phyloP scores from a whole-genome alignment of 2,113 vertebrate species.

The Xerus inauris region DNA sequence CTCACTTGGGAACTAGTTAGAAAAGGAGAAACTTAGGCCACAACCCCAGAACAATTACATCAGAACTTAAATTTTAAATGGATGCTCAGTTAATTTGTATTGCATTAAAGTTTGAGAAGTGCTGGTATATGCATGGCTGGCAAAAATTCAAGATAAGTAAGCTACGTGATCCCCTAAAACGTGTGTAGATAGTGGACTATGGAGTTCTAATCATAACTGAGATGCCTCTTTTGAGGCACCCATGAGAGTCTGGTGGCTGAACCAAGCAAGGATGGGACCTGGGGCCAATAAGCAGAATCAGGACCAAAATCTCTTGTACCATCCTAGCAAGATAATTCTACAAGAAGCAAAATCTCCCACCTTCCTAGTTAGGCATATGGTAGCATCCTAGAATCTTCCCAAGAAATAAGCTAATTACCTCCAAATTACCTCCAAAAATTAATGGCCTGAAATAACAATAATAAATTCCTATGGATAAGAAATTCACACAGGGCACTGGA shows the following conservation, averaged over 20 bases:
- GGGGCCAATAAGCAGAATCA: background rate
- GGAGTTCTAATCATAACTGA: background rate
- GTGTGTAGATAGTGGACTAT: background rate
- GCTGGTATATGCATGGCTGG: background rate
- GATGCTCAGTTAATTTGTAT: background rate
- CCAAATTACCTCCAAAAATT: background rate
- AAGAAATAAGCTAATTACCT: background rate
- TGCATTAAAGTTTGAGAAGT: background rate
- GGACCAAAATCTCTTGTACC: background rate
- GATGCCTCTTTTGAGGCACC: background rate
- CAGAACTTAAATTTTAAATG: slow-evolving; percentile 22
- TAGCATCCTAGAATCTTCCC: background rate
- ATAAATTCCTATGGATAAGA: background rate
- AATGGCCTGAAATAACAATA: background rate
- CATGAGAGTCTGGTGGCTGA: background rate
- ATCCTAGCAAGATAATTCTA: background rate
- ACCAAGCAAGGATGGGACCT: background rate
- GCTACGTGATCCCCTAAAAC: background rate
- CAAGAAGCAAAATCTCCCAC: background rate
- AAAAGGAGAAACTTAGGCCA: background rate
- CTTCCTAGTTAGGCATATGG: background rate
- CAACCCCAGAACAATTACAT: background rate
- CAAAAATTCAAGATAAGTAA: background rate
- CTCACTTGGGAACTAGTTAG: background rate
- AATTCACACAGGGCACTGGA: background rate